Percentiles rank a stretch among this genome's conserved stretches.
Evolutionary conservation across 64 coral and sea anemone species (phyloP).

Genomic region (Montipora cactus): DNA sequence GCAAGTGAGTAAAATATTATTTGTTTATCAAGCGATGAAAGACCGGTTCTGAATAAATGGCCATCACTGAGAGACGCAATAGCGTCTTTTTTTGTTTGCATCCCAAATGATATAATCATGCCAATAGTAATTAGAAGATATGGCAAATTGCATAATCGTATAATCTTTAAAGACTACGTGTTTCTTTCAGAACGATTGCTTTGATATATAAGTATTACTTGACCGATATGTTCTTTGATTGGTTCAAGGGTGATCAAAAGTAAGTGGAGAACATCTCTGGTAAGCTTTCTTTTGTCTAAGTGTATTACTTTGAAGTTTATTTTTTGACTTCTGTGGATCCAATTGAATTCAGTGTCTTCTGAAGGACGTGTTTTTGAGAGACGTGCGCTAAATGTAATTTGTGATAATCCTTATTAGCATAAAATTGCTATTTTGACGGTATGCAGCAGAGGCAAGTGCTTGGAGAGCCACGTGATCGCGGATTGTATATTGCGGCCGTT

Average conservation of each 20-base stretch:
- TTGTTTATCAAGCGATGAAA: no score
- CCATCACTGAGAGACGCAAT: no score
- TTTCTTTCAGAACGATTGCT: no score
- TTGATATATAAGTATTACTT: no score
- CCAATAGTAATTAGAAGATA: not conserved
- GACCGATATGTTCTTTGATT: not conserved
- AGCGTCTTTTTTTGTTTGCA: not conserved
- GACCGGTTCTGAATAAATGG: no score
- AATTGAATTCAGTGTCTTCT: not conserved
- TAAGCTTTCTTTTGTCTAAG: constrained; percentile 16
- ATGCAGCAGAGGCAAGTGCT: no score
- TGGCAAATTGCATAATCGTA: not conserved
- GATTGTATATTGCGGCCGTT: no score
- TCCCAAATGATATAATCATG: not conserved
- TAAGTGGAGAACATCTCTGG: not conserved
- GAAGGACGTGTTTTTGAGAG: not conserved
- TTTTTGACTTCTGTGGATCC: not conserved
- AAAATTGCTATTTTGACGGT: no score
- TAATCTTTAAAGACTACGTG: not conserved
- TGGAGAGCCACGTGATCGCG: no score
- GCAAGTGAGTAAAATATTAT: no score
- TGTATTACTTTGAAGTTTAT: not conserved
- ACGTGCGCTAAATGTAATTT: not conserved
- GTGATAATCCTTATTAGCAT: no score
- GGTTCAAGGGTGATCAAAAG: constrained; percentile 22